These are phyloP conservation scores for Noctuana brunneofusca DNA, from an alignment of 2,888 invertebrate species.

Conservation along the genomic window DNA sequence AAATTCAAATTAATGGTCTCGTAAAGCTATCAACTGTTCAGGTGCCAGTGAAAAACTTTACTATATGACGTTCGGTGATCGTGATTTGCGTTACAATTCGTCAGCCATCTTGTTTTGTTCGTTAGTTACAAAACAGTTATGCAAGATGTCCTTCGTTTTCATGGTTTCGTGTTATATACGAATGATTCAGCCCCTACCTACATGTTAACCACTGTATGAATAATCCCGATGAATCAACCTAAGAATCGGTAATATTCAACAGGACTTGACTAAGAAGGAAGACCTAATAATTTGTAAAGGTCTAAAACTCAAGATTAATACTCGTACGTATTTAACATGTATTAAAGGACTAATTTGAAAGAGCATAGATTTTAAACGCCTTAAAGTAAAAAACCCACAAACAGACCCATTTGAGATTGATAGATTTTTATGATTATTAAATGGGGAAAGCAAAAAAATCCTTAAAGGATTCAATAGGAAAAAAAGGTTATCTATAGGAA, in stretches of 20 bases:
- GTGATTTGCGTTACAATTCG: conserved; percentile 72
- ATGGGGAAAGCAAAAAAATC: no score
- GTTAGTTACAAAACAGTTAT: conserved; percentile 43
- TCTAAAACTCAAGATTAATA: neutral
- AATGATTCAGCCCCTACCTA: conserved; percentile 30
- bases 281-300: neutral
- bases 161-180: conserved; percentile 16
- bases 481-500: neutral
- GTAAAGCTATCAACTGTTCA: conserved; percentile 78
- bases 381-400: neutral
- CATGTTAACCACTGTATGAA: conserved; percentile 16
- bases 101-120: conserved; percentile 70
- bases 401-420: no score
- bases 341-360: no score
- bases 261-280: neutral
- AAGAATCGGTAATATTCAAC: neutral
- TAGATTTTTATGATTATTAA: no score
- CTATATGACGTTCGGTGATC: conserved; percentile 62
- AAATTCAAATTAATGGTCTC: conserved; percentile 80
- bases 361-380: no score
- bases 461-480: no score
- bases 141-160: conserved; percentile 25
- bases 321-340: neutral
- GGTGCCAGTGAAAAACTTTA: conserved; percentile 70
- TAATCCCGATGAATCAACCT: conserved; percentile 13